Percentiles rank a stretch among this genome's conserved stretches.
phyloP scores from a whole-genome alignment of 2,797 vertebrate genomes.

The Microcaecilia unicolor region DNA sequence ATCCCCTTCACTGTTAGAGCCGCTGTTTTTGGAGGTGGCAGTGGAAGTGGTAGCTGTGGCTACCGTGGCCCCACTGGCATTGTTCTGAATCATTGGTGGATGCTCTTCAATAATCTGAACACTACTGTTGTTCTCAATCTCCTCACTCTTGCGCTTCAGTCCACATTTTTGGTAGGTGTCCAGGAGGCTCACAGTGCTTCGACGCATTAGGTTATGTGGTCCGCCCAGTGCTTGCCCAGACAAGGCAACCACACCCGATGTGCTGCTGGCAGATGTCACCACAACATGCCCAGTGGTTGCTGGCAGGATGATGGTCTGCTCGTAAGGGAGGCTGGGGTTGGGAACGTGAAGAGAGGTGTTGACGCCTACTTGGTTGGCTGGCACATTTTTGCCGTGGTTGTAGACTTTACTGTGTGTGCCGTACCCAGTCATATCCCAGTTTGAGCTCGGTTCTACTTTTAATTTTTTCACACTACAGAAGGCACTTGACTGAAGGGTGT shows the following conservation, averaged over 20 bases:
- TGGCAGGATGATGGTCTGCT: slow-evolving; percentile 94
- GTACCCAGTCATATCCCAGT: slow-evolving; percentile 99
- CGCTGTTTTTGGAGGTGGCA: slow-evolving; percentile 91
- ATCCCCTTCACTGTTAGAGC: slow-evolving; percentile 92
- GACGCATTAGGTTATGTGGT: slow-evolving; percentile 91
- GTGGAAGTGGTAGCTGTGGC: slow-evolving; percentile 87
- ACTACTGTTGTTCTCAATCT: slow-evolving; percentile 88
- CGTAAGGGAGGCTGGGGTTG: slow-evolving; percentile 82
- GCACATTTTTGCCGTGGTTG: slow-evolving; percentile 86
- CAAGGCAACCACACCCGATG: slow-evolving; percentile 72
- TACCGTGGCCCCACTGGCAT: slow-evolving; percentile 77
- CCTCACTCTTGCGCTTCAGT: slow-evolving; percentile 97
- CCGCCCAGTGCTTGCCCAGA: slow-evolving; percentile 60
- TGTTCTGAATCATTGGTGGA: slow-evolving; percentile 88
- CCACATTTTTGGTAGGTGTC: slow-evolving; percentile 98
- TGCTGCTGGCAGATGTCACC: slow-evolving; percentile 86
- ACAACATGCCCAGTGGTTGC: slow-evolving; percentile 84
- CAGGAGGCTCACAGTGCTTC: slow-evolving; percentile 95
- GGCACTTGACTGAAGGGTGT: slow-evolving; percentile 97
- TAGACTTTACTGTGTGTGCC: slow-evolving; percentile 92
- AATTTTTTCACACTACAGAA: slow-evolving; percentile 99
- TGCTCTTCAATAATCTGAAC: slow-evolving; percentile 94
- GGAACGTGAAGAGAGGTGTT: slow-evolving; percentile 72
- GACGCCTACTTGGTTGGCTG: slow-evolving; percentile 73
- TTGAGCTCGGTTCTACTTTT: slow-evolving; percentile 93